phyloP scores from a whole-genome alignment of 2,888 invertebrate species.

The Carcina quercana region DNA sequence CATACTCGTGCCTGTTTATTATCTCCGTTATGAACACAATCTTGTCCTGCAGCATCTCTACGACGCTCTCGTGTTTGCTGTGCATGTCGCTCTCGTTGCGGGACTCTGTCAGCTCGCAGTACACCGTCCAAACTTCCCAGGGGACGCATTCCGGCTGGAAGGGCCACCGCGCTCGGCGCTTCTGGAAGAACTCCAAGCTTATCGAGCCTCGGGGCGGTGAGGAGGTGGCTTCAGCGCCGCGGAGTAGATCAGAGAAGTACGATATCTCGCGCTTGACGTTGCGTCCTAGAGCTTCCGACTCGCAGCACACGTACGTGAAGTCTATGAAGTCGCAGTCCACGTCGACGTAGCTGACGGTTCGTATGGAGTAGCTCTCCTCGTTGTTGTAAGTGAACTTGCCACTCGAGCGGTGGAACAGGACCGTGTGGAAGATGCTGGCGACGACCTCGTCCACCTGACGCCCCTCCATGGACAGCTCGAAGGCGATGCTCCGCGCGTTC shows the following conservation, averaged over 20 bases:
- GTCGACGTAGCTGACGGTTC: slow-evolving; percentile 96
- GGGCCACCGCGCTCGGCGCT: slow-evolving; percentile 91
- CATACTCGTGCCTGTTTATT: slow-evolving; percentile 96
- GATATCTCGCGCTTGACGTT: slow-evolving; percentile 84
- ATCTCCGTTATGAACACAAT: slow-evolving; percentile 95
- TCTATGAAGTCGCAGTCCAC: slow-evolving; percentile 99
- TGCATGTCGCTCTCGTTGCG: slow-evolving; percentile 91
- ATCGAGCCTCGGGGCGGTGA: slow-evolving; percentile 86
- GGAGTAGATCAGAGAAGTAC: slow-evolving; percentile 83
- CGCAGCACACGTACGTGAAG: slow-evolving; percentile 96
- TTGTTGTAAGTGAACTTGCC: slow-evolving; percentile 96
- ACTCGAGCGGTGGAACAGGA: slow-evolving; percentile 90
- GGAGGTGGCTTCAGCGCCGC: slow-evolving; percentile 78
- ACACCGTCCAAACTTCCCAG: slow-evolving; percentile 99
- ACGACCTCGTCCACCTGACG: slow-evolving; percentile 94
- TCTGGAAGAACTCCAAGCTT: slow-evolving; percentile 96
- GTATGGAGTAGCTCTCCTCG: slow-evolving; percentile 96
- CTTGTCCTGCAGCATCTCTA: slow-evolving; percentile 92
- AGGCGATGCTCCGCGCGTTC: slow-evolving; percentile 88
- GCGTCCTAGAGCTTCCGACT: slow-evolving; percentile 84
- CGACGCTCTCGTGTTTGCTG: slow-evolving; percentile 89
- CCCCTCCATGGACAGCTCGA: slow-evolving; percentile 90
- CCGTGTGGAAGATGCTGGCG: slow-evolving; percentile 93
- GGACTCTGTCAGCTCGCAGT: slow-evolving; percentile 89
- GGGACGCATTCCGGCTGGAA: slow-evolving; percentile 94